phyloP scores from a whole-genome alignment of 2,113 vertebrate genomes.

The Pygoscelis adeliae region DNA sequence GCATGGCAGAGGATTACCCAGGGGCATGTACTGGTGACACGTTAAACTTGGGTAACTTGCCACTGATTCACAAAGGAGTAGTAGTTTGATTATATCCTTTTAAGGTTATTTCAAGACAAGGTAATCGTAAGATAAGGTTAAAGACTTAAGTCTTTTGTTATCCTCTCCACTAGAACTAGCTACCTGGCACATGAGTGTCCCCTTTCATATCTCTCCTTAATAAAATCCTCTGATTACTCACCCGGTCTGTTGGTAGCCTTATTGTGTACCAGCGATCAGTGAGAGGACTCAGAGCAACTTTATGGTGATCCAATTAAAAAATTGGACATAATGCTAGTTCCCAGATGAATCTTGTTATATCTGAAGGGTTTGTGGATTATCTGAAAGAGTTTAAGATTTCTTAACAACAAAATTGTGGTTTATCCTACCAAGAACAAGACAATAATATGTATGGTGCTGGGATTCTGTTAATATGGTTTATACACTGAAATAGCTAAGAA shows the following conservation, averaged over 20 bases:
- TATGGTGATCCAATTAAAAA: not conserved
- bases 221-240: not conserved
- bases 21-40: not conserved
- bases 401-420: not conserved
- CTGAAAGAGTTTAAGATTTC: not conserved
- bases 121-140: not conserved
- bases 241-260: not conserved
- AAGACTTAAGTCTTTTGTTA: not conserved
- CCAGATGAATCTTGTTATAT: not conserved
- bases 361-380: not conserved
- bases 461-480: not conserved
- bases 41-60: not conserved
- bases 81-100: not conserved
- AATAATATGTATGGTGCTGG: not conserved
- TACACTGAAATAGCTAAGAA: not conserved
- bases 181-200: not conserved
- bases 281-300: not conserved
- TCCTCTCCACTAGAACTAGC: not conserved
- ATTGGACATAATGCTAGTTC: not conserved
- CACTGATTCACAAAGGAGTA: not conserved
- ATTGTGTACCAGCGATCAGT: accelerated
- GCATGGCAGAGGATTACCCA: not conserved
- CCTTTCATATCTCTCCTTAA: not conserved
- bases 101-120: not conserved
- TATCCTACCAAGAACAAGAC: not conserved